Evolutionary conservation across 2,888 invertebrate genomes (phyloP).

Genomic region (Spisula subtruncata): DNA sequence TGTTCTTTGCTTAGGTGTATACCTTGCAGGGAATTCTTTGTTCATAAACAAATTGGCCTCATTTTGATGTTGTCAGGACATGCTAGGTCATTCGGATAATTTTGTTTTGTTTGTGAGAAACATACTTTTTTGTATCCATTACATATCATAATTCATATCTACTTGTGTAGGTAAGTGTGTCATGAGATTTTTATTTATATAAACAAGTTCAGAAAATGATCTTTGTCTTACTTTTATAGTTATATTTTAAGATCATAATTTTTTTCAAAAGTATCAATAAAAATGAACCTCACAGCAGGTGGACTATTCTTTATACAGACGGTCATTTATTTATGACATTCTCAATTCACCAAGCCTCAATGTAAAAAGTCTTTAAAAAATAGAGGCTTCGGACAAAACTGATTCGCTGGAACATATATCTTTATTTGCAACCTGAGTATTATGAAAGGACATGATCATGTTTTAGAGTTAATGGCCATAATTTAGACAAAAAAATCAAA

Average conservation of each 20-base stretch:
- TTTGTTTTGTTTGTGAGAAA: no score
- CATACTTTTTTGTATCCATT: no score
- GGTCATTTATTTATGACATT: constrained; percentile 10
- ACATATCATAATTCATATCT: no score
- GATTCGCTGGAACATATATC: background rate
- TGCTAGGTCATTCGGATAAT: no score
- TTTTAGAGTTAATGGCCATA: constrained; percentile 41
- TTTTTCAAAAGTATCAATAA: no score
- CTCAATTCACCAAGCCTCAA: background rate
- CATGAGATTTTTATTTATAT: no score
- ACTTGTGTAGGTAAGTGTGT: no score
- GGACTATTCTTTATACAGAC: background rate
- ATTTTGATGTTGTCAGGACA: background rate
- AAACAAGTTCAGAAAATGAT: no score
- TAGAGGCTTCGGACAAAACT: constrained; percentile 12
- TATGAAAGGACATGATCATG: constrained; percentile 33
- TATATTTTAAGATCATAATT: background rate
- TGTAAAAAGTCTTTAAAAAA: background rate
- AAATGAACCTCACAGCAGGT: background rate
- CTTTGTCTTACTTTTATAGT: no score
- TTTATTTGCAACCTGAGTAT: constrained; percentile 8
- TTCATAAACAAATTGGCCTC: background rate
- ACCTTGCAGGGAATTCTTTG: background rate
- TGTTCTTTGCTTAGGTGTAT: no score
- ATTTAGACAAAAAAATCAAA: constrained; percentile 40